Percentiles rank a stretch among this genome's conserved stretches.
Evolutionary conservation across 2,888 invertebrate species (phyloP).

Genomic region (Leptopilina myrica): DNA sequence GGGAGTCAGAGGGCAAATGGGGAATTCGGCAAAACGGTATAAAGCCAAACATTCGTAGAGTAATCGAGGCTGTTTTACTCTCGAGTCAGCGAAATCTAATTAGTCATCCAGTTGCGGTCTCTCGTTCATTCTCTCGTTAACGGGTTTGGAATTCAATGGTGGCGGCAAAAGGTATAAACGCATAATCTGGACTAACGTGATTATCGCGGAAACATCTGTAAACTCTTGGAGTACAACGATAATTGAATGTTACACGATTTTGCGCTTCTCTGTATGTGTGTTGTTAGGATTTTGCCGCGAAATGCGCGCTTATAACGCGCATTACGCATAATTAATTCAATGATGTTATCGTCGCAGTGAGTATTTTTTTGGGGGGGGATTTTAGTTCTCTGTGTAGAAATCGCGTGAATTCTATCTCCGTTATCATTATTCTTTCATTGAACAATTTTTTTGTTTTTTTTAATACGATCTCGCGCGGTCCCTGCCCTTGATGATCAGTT

Average conservation of each 20-base stretch:
- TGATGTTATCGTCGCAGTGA: constrained; percentile 63
- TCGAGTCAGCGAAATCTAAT: constrained; percentile 45
- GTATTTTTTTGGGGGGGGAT: constrained; percentile 42
- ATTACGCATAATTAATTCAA: constrained; percentile 70
- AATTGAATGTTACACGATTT: constrained; percentile 61
- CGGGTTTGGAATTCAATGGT: constrained; percentile 59
- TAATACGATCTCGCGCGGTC: constrained; percentile 10
- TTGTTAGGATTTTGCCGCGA: constrained; percentile 14
- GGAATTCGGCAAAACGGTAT: not conserved
- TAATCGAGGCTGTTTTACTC: constrained; percentile 27
- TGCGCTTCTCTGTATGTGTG: constrained; percentile 3
- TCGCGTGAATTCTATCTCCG: constrained; percentile 62
- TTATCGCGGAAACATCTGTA: constrained; percentile 67
- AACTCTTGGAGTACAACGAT: constrained; percentile 63
- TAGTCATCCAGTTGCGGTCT: constrained; percentile 40
- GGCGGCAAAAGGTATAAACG: constrained; percentile 57
- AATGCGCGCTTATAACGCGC: constrained; percentile 44
- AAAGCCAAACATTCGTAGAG: constrained; percentile 31
- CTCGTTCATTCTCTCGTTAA: constrained; percentile 55
- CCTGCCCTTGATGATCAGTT: constrained; percentile 57
- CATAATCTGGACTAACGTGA: constrained; percentile 60
- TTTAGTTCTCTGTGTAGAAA: constrained; percentile 20
- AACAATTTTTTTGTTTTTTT: constrained; percentile 15
- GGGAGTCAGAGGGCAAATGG: too few relatives aligned
- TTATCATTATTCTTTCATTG: constrained; percentile 61